Evolutionary conservation across 2,797 vertebrate genomes (phyloP).

Genomic region (Anniella stebbinsi): DNA sequence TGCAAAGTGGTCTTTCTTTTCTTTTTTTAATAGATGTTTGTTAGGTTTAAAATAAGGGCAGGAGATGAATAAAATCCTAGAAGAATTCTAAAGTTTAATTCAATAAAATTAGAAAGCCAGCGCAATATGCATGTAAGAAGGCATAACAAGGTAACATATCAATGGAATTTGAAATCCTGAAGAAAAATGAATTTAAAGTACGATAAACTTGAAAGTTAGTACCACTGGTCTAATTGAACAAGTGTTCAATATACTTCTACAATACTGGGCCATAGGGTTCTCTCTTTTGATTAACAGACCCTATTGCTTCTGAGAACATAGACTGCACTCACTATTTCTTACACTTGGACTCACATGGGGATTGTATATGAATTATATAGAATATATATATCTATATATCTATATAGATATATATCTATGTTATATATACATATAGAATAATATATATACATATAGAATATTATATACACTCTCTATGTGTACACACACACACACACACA

Average conservation of each 20-base stretch:
- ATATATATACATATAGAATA: no score
- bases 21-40: neutral
- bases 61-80: neutral
- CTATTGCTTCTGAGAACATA: neutral
- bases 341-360: neutral
- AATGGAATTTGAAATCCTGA: neutral
- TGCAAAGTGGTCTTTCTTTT: neutral
- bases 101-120: neutral
- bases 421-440: no score
- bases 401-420: no score
- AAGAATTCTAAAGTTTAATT: neutral
- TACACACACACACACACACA: no score
- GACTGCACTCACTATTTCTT: neutral
- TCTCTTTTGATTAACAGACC: neutral
- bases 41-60: neutral
- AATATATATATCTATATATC: no score
- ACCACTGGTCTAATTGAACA: neutral
- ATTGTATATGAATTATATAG: neutral
- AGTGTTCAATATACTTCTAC: neutral
- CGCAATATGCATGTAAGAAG: neutral
- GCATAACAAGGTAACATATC: neutral
- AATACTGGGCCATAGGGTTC: neutral
- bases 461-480: no score
- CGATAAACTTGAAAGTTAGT: neutral
- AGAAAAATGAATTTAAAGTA: neutral